Conservation (phyloP, 2,888 invertebrate genomes). For the Luffia ferchaultella region DNA sequence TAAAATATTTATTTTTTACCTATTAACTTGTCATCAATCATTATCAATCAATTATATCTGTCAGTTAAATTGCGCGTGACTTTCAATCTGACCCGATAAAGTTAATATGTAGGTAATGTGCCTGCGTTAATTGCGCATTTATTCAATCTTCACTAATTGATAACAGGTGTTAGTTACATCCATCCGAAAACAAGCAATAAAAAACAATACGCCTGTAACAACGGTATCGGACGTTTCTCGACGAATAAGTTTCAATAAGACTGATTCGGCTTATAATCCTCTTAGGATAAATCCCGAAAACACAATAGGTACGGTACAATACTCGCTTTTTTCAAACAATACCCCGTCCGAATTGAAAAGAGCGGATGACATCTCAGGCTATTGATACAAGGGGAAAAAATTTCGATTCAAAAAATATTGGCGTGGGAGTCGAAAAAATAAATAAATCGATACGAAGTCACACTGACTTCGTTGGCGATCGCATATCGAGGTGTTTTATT, state of each 20-base stretch:
- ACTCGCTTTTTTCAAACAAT: constrained; percentile 7
- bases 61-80: no score
- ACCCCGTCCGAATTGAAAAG: constrained; percentile 3
- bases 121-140: no score
- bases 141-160: no score
- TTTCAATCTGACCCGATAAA: no score
- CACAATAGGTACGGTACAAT: constrained; percentile 12
- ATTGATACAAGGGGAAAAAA: constrained; percentile 8
- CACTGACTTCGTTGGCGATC: constrained; percentile 6
- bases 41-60: no score
- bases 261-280: constrained; percentile 36
- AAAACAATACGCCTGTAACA: constrained; percentile 6
- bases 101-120: no score
- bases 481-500: neutral
- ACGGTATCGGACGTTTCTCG: constrained; percentile 25
- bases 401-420: constrained; percentile 6
- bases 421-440: constrained; percentile 6
- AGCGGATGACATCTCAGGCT: constrained; percentile 8
- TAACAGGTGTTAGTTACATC: no score
- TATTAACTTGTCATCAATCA: no score
- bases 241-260: constrained; percentile 30
- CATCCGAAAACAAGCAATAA: no score
- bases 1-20: no score
- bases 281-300: constrained; percentile 21
- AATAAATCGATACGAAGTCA: constrained; percentile 17